Evolutionary conservation across 2,888 invertebrate genomes (phyloP), one percentile per base, ranked within the genome.

Genomic region (Diaprepes abbreviatus): DNA sequence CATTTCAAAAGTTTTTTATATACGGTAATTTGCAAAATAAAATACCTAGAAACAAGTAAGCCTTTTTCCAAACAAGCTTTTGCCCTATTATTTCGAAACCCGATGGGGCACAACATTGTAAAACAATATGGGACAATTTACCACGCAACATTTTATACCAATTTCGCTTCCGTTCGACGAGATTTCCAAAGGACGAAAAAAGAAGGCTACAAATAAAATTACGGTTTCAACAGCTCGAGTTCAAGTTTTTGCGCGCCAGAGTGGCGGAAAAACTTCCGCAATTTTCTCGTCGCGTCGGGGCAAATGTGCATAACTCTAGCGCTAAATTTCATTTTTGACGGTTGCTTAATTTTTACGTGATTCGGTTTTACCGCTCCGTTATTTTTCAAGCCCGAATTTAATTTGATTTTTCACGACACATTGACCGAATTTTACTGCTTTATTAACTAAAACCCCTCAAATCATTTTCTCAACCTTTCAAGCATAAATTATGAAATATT

Each of bases 211-310:
- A 62, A 62, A 62, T 62, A 62, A 50, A 62, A 62, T 62, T 62
- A 62, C 62, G 36, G 35, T 48, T 62, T 62, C 62, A 62, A 62
- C 62, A 35, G 62, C 62, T 62, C 50, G 50, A 62, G 62, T 50
- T 50, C 62, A 40, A 62, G 62, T 62, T 62, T 58, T 62, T 62
- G 50, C 62, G 31, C 62, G 36, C 31, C 62, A 62, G 50, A 62
- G 62, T 62, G 62, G 62, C 62, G 62, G 62, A 62, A 62, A 62
- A 62, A 62, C 62, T 62, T 62, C 62, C 62, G 50, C 62, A 62
- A 62, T 62, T 62, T 60, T 62, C 36, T 4, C 36, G 28, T 50
- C 48, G 28, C 35, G 62, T 21, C 50, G 50, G 43, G 50, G 35
- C 62, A 31, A 62, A 62, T 62, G 62, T 62, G 62, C 50, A 62